A percentile compares a stretch with the other conserved stretches of the same genome.
Evolutionary conservation across 2,888 invertebrate genomes (phyloP).

Genomic region (Pyrrhia umbra): DNA sequence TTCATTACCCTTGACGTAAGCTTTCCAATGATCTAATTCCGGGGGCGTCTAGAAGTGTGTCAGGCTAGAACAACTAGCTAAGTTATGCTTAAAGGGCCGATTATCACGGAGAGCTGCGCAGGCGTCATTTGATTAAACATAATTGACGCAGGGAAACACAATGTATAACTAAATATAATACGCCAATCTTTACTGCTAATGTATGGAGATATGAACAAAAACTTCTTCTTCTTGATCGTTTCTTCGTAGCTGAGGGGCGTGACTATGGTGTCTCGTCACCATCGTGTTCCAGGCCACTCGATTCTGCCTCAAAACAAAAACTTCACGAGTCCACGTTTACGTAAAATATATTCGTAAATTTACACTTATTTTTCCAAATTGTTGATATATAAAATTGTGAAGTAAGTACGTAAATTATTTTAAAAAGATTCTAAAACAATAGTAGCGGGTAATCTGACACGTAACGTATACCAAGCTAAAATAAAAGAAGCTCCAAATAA

Average conservation of each 20-base stretch:
- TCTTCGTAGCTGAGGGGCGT: too few relatives aligned
- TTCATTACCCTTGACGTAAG: conserved; percentile 61
- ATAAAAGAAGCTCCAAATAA: conserved; percentile 13
- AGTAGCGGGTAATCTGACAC: conserved; percentile 16
- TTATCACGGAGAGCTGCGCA: conserved; percentile 71
- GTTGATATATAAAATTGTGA: too few relatives aligned
- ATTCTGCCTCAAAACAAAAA: too few relatives aligned
- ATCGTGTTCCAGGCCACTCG: too few relatives aligned
- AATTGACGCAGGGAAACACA: conserved; percentile 67
- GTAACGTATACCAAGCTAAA: conserved; percentile 24
- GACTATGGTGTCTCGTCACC: too few relatives aligned
- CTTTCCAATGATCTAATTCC: conserved; percentile 71
- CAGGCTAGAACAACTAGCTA: conserved; percentile 64
- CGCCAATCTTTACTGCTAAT: conserved; percentile 34
- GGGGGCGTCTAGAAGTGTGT: conserved; percentile 71
- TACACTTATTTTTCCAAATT: too few relatives aligned
- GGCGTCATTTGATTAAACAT: conserved; percentile 73
- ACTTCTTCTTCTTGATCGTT: too few relatives aligned
- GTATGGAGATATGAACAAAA: too few relatives aligned
- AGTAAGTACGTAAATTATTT: background rate
- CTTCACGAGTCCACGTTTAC: too few relatives aligned
- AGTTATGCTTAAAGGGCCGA: conserved; percentile 71
- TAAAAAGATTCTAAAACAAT: conserved; percentile 16
- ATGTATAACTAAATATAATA: conserved; percentile 46
- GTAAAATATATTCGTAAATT: too few relatives aligned